Evolutionary conservation across 2,113 vertebrate species (phyloP), one percentile per base, ranked within the genome.

Genomic region (Catharus bicknelli): DNA sequence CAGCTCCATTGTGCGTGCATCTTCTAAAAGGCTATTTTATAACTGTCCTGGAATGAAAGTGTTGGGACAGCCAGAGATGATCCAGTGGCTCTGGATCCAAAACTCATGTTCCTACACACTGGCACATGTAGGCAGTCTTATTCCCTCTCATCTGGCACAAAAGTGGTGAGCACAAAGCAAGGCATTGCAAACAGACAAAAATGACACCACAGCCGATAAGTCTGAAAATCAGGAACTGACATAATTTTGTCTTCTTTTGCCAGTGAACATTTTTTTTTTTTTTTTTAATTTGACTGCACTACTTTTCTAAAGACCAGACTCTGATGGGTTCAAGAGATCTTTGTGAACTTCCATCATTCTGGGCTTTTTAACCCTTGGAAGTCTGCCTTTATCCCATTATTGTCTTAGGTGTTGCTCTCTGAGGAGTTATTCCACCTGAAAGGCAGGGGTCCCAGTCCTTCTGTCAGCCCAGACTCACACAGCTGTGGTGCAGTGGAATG

Each of bases 211-310:
- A 64, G 13, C 11, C 68, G 45, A 43, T 40, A 69, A 74, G 4
- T 16, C 34, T 61, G 50, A 73, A 67, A 66, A 6, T 36, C 51
- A 68, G 36, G 6, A 83, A 34, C 2, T 9, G 15, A 36, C 10
- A 29, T 13, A 29, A 43, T 63, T 82, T 70, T 78, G 16, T 9
- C 67, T 89, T 75, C 25, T 86, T 86, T 59, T 47, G 3, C 20
- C 17, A 21, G 17, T 62, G 9, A 75, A 21, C 0, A 2, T 19
- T 1, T 15, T 17, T 21, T 17, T 17, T 43, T 43, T 11, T 45
- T 20, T 43, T 53, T 32, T 40, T 0, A 3, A n/a, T 15, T 43
- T 63, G 13, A 9, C 11, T 68, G 9, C 0, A 0, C 9, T 45
- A 0, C 11, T 45, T 70, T 78, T 30, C 27, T 36, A 25, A 45